Percentiles rank a stretch among this genome's conserved stretches.
Evolutionary conservation across 2,888 invertebrate genomes (phyloP).

Genomic region (Ophion ellenae): DNA sequence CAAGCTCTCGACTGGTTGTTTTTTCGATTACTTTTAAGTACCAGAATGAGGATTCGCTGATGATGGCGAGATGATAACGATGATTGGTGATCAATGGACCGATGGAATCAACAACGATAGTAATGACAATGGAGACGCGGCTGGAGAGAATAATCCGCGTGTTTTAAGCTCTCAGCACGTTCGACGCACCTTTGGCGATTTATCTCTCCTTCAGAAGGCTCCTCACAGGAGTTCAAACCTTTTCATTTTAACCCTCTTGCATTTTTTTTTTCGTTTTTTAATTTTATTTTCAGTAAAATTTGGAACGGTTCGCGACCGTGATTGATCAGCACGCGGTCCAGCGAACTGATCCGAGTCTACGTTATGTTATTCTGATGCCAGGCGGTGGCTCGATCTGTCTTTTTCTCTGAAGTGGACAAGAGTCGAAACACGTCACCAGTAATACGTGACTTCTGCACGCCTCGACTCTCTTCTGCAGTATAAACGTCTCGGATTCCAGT

Average conservation of each 20-base stretch:
- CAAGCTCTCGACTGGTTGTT: constrained; percentile 63
- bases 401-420: constrained; percentile 74
- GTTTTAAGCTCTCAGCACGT: constrained; percentile 61
- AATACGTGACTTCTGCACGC: constrained; percentile 86
- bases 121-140: constrained; percentile 68
- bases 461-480: constrained; percentile 85
- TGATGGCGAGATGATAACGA: constrained; percentile 39
- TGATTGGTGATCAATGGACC: constrained; percentile 50
- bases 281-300: constrained; percentile 50
- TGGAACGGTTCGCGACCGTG: constrained; percentile 6
- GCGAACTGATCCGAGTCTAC: constrained; percentile 77
- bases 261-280: not conserved
- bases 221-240: not conserved
- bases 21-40: constrained; percentile 9
- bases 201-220: constrained; percentile 23
- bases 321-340: constrained; percentile 78
- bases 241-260: not conserved
- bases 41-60: constrained; percentile 49
- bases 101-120: constrained; percentile 63
- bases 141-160: constrained; percentile 61
- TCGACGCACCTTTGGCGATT: constrained; percentile 53
- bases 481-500: constrained; percentile 85
- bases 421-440: constrained; percentile 85
- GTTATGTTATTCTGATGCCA: constrained; percentile 78
- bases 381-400: constrained; percentile 70